A percentile compares a stretch with the other conserved stretches of the same genome.
Evolutionary conservation across 2,113 vertebrate genomes (phyloP).

Genomic region (Sclerurus mexicanus): DNA sequence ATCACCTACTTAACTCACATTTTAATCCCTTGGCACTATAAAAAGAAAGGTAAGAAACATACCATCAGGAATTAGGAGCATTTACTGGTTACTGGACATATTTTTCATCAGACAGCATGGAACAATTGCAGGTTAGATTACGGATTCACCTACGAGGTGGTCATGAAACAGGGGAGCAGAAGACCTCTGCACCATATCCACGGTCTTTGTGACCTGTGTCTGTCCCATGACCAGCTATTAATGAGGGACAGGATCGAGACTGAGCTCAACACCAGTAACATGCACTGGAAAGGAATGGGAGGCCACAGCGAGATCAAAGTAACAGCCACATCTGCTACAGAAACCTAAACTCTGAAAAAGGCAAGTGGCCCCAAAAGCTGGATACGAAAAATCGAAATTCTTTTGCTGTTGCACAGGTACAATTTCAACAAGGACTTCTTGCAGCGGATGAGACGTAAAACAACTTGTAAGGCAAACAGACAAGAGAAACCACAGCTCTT

Average conservation of each 20-base stretch:
- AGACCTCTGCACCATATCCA: accelerated
- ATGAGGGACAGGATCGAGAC: background rate
- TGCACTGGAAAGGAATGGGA: background rate
- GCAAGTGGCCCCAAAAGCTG: background rate
- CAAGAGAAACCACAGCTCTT: background rate
- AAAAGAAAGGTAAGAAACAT: background rate
- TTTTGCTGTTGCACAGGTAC: background rate
- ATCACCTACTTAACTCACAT: background rate
- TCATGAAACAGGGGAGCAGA: background rate
- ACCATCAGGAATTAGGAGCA: background rate
- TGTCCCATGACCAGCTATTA: background rate
- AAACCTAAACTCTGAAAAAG: background rate
- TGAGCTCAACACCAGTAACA: background rate
- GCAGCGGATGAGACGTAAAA: background rate
- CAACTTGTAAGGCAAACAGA: background rate
- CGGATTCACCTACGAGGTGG: background rate
- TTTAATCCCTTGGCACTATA: background rate
- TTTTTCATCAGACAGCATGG: background rate
- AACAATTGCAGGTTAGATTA: background rate
- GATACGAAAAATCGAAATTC: background rate
- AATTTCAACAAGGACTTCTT: background rate
- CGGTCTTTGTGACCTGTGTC: background rate
- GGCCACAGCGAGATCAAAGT: background rate
- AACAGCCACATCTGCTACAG: background rate
- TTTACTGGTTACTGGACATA: background rate